A percentile compares a stretch with the other conserved stretches of the same genome.
These are phyloP conservation scores for Sinonovacula constricta DNA, from an alignment of 1,140 invertebrate genomes.

Conservation along the genomic window DNA sequence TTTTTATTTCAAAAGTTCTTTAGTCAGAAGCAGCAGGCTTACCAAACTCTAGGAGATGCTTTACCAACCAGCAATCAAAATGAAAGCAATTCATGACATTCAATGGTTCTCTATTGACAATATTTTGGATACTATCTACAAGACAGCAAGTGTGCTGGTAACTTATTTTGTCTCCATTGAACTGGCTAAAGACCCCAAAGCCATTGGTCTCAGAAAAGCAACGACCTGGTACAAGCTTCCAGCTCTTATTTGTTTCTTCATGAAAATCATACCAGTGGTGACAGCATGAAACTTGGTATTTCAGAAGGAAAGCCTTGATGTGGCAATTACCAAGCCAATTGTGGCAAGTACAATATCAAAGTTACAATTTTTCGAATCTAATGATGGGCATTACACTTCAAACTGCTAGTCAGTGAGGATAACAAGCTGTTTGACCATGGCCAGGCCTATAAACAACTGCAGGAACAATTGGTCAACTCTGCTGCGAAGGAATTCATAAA, in stretches of 20 bases:
- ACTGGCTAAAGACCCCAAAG: constrained; percentile 19
- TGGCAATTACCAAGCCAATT: constrained; percentile 18
- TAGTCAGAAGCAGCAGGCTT: background rate
- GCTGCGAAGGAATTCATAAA: constrained; percentile 7
- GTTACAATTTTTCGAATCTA: constrained; percentile 2
- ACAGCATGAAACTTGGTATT: constrained; percentile 24
- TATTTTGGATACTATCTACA: constrained; percentile 34
- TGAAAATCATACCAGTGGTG: constrained; percentile 38
- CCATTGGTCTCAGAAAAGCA: constrained; percentile 38
- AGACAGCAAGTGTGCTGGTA: constrained; percentile 33
- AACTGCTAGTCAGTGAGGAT: background rate
- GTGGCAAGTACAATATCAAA: background rate
- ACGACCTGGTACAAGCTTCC: constrained; percentile 16
- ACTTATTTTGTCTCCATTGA: constrained; percentile 34
- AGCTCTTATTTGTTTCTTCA: constrained; percentile 11
- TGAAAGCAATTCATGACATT: constrained; percentile 32
- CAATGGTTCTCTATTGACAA: constrained; percentile 32
- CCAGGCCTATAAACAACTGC: constrained; percentile 6
- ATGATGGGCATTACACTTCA: constrained; percentile 20
- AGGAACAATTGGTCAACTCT: constrained; percentile 3
- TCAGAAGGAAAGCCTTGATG: constrained; percentile 24
- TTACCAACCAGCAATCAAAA: constrained; percentile 34
- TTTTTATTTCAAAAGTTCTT: constrained; percentile 27
- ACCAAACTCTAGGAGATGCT: constrained; percentile 3
- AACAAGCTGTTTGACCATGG: constrained; percentile 9